These are phyloP conservation scores for Lutjanus campechanus DNA, from an alignment of 2,797 vertebrate species.

Conservation along the genomic window DNA sequence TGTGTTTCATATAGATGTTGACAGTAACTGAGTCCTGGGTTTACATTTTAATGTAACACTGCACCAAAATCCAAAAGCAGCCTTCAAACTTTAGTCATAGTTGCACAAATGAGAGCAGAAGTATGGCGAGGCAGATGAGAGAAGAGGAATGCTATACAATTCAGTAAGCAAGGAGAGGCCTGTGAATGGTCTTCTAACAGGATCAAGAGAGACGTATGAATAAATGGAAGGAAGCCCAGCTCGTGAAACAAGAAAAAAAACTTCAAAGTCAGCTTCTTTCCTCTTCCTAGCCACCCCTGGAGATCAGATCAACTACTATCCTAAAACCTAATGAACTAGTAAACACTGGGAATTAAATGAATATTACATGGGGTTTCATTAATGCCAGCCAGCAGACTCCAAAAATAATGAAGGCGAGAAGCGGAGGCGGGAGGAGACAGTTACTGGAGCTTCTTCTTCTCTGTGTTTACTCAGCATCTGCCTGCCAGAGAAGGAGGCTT, in stretches of 20 bases:
- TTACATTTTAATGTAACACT: conserved; percentile 20
- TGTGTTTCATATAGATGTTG: background rate
- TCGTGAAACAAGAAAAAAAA: conserved; percentile 43
- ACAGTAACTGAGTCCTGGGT: background rate
- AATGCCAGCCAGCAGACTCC: conserved; percentile 74
- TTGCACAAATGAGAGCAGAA: conserved; percentile 38
- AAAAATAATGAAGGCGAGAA: conserved; percentile 71
- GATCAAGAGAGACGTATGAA: conserved; percentile 53
- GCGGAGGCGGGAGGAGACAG: conserved; percentile 55
- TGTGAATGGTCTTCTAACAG: conserved; percentile 41
- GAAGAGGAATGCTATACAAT: conserved; percentile 24
- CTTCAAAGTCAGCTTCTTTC: conserved; percentile 75
- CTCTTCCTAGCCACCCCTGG: conserved; percentile 63
- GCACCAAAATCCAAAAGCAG: conserved; percentile 24
- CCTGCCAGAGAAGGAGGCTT: conserved; percentile 65
- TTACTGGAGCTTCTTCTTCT: conserved; percentile 59
- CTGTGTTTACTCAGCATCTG: conserved; percentile 77
- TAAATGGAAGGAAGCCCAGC: conserved; percentile 52
- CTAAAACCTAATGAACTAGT: conserved; percentile 80
- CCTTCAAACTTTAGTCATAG: conserved; percentile 19
- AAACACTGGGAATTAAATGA: conserved; percentile 79
- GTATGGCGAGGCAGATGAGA: conserved; percentile 33
- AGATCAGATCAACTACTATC: conserved; percentile 79
- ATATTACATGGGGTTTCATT: conserved; percentile 80
- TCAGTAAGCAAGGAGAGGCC: conserved; percentile 23